A percentile compares a stretch with the other conserved stretches of the same genome.
Conservation (phyloP, 2,888 invertebrate species). For the Panzeria rudis region DNA sequence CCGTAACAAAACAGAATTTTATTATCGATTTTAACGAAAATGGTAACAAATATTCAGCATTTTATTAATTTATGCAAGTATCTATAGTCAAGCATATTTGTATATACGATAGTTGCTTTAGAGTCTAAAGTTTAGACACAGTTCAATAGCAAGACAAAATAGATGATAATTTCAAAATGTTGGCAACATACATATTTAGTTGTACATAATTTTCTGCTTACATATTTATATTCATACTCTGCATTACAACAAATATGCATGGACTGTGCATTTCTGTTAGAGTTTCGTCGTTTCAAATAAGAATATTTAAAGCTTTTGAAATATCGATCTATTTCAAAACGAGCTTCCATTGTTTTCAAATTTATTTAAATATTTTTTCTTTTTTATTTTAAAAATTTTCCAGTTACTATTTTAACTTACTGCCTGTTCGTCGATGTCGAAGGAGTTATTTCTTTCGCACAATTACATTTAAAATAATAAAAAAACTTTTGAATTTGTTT, state of each 20-base stretch:
- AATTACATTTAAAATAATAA: too few species aligned
- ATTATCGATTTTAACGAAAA: conserved; percentile 49
- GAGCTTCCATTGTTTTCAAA: too few species aligned
- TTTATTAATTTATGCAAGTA: background rate
- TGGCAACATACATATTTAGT: conserved; percentile 26
- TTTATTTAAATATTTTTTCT: too few species aligned
- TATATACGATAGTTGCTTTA: background rate
- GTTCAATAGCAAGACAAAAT: conserved; percentile 10
- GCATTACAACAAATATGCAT: background rate
- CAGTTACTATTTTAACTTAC: too few species aligned
- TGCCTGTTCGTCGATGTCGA: too few species aligned
- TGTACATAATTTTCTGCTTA: conserved; percentile 1
- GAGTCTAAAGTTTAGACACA: background rate
- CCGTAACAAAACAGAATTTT: conserved; percentile 9
- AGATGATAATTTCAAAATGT: conserved; percentile 20
- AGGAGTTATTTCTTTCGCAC: too few species aligned
- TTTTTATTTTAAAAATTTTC: too few species aligned
- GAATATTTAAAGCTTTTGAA: too few species aligned
- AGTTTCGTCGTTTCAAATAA: too few species aligned
- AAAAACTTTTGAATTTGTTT: too few species aligned
- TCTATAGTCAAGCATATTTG: background rate
- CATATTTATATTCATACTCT: conserved; percentile 1
- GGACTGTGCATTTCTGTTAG: too few species aligned
- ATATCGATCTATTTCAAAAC: too few species aligned
- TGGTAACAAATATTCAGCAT: conserved; percentile 31